Evolutionary conservation across 1,140 invertebrate species (phyloP).

Genomic region (Papilio xuthus): DNA sequence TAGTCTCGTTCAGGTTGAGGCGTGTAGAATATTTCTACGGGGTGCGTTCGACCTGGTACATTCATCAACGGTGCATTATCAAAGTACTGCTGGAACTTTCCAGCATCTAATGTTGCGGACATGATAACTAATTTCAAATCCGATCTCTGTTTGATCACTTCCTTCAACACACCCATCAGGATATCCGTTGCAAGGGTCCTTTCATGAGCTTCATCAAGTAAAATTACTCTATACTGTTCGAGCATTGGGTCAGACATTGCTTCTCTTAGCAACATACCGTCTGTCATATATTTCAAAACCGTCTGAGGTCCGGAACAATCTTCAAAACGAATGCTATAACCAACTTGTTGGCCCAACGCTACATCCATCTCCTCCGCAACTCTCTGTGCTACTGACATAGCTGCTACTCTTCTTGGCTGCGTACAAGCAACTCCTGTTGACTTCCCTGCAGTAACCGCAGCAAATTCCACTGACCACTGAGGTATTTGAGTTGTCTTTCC

Average conservation of each 20-base stretch:
- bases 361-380: slow-evolving; percentile 99
- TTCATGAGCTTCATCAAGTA: slow-evolving; percentile 99
- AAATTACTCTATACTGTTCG: slow-evolving; percentile 96
- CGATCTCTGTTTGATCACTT: slow-evolving; percentile 95
- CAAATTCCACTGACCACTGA: slow-evolving; percentile 84
- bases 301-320: slow-evolving; percentile 98
- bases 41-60: slow-evolving; percentile 90
- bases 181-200: slow-evolving; percentile 98
- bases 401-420: slow-evolving; percentile 98
- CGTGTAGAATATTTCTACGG: slow-evolving; percentile 95
- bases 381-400: slow-evolving; percentile 99
- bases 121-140: slow-evolving; percentile 99
- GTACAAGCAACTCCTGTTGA: slow-evolving; percentile 97
- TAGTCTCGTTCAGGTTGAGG: slow-evolving; percentile 99
- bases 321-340: slow-evolving; percentile 99
- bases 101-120: slow-evolving; percentile 99
- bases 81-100: slow-evolving; percentile 99
- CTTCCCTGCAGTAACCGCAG: slow-evolving; percentile 59
- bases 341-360: slow-evolving; percentile 91
- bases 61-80: slow-evolving; percentile 99
- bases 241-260: slow-evolving; percentile 99
- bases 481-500: slow-evolving; percentile 99
- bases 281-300: slow-evolving; percentile 97
- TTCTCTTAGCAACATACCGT: slow-evolving; percentile 99
- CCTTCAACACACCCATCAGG: slow-evolving; percentile 98